Base-by-base conservation (phyloP, 2,113 vertebrate species). In the Gnathonemus longibarbis region DNA sequence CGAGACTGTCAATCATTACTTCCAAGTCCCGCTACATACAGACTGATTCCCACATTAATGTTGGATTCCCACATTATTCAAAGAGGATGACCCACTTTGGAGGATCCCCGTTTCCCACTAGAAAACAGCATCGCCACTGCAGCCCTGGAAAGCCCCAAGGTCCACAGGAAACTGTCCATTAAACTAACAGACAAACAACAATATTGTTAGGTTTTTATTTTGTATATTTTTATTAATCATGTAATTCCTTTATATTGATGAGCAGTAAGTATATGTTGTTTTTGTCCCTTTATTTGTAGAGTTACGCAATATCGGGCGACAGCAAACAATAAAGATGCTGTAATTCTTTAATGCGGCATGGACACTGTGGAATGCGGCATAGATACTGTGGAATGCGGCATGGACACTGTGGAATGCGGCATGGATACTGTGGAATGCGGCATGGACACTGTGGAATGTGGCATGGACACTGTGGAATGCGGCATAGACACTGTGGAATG, bases 71-170 rank as follows among this genome's bases (percentile, higher is more conserved):
- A 48, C 48, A 86, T 5, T 17, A 50, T 21, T 24, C 45, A 27
- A 77, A 89, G 19, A 91, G 88, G 49, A n/a, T 86, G 87, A 92
- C 89, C 89, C 90, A 91, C 35, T 90, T 91, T 83, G 9, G 31
- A 91, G 84, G 91, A 74, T 88, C 91, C 88, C 88, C 90, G 88
- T 50, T 39, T 80, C 86, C 90, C 83, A 85, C 56, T 19, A 35
- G 92, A 87, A 45, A 89, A 87, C 85, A 50, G 39, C 90, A 50
- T 56, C 87, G 83, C 80, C 88, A 17, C 52, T 62, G 80, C 15
- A 45, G 46, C 27, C 42, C 19, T 58, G 31, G 5, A 84, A 49
- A 53, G 52, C 13, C 85, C 42, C 7, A 87, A 53, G 49, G 15
- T 80, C 74, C 13, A 39, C 4, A 77, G 74, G 31, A 77, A 5